Evolutionary conservation across 2,888 invertebrate species (phyloP), one percentile per base, ranked within the genome.

Genomic region (Cosmopolites sordidus): DNA sequence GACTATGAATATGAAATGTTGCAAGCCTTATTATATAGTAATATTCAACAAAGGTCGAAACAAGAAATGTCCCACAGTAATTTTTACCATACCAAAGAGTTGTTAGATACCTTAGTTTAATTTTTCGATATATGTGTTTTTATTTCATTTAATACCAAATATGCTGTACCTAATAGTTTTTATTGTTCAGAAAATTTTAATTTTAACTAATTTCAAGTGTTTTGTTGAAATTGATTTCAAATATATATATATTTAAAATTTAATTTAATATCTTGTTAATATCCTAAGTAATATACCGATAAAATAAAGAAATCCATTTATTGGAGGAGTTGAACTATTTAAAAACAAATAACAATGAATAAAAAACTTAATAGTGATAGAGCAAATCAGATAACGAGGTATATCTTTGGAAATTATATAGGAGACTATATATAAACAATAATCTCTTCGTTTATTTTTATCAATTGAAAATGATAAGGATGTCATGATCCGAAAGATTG

Each of bases 21-120:
- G 46, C 73, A 73, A 57, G 66, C 74, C n/a, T 59, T 74, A 58
- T 60, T 73, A 44, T 73, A 69, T 59, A 69, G 66, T 53, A 64
- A 63, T 43, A 64, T 64, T 55, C 66, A 59, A 30, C 58, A 60
- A 42, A 27, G 39, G 60, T 62, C 47, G 22, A 45, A 33, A 15
- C 52, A 37, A 9, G 29, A 40, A 16, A 40, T 43, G 29, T 40
- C 47, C 15, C 49, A 54, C 33, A 55, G 51, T 18, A 62, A 63
- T 58, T 55, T 68, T 60, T 70, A 72, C 64, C 67, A 70, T 68
- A 72, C 74, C 74, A 74, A 74, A 74, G 74, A 74, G 65, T 69
- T 73, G 66, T 69, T 74, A 69, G 73, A 74, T 73, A 74, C 74
- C 72, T 67, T 74, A 73, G 74, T 74, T 63, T 74, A 52, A 40